These are phyloP conservation scores for Siniperca obscura DNA, from an alignment of 2,797 vertebrate genomes.

Conservation along the genomic window DNA sequence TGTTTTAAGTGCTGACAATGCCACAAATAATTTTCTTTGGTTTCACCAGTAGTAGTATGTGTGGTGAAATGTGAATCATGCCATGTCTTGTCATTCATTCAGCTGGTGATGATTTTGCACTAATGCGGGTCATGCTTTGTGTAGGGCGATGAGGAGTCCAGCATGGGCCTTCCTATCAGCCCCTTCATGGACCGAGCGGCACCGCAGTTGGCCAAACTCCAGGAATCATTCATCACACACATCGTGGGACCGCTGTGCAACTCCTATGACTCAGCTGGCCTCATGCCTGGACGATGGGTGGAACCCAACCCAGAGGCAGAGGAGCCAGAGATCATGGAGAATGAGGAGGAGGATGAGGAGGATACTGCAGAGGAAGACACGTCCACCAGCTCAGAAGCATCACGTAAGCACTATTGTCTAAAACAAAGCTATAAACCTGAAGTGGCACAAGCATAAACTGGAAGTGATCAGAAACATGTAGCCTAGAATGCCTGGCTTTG, in stretches of 20 bases:
- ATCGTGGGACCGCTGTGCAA: slow-evolving; percentile 97
- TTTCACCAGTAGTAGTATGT: background rate
- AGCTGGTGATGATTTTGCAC: background rate
- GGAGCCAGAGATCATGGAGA: slow-evolving; percentile 85
- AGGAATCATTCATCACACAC: slow-evolving; percentile 99
- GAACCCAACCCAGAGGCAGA: slow-evolving; percentile 86
- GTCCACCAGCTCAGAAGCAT: slow-evolving; percentile 88
- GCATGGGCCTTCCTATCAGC: slow-evolving; percentile 94
- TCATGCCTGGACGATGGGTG: slow-evolving; percentile 97
- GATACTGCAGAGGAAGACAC: slow-evolving; percentile 88
- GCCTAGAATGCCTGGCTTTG: background rate
- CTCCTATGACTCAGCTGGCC: slow-evolving; percentile 93
- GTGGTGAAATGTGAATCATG: background rate
- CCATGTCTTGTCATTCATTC: background rate
- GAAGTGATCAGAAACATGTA: background rate
- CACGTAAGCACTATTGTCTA: slow-evolving; percentile 78
- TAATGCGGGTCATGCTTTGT: slow-evolving; percentile 34
- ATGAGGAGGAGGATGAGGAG: slow-evolving; percentile 85
- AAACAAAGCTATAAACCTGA: background rate
- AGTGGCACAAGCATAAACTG: background rate
- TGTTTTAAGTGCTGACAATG: background rate
- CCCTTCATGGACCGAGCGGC: slow-evolving; percentile 99
- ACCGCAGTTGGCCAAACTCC: slow-evolving; percentile 96
- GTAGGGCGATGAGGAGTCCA: slow-evolving; percentile 98
- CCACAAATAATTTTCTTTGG: background rate